Percentiles rank a stretch among this genome's conserved stretches.
phyloP scores from a whole-genome alignment of 2,113 vertebrate genomes.

The Tachysurus vachellii region DNA sequence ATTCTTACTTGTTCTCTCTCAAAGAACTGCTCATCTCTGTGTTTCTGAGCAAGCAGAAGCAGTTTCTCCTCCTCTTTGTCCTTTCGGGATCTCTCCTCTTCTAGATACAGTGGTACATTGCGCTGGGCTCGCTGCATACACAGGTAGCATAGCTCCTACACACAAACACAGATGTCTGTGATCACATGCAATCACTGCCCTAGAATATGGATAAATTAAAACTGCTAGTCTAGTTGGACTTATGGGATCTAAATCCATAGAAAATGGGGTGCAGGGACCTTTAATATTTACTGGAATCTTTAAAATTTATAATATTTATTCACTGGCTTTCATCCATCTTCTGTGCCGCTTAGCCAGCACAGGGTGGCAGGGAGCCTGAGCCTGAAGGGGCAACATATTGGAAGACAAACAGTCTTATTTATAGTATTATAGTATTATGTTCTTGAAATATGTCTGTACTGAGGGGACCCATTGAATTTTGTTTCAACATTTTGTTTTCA shows the following conservation, averaged over 20 bases:
- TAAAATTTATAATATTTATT: neutral
- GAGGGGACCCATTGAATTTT: neutral
- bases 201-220: neutral
- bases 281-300: neutral
- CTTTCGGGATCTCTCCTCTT: constrained; percentile 64
- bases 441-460: neutral
- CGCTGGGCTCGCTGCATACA: constrained; percentile 78
- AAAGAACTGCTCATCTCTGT: constrained; percentile 69
- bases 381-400: too few relatives aligned
- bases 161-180: neutral
- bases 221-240: neutral
- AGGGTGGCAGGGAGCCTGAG: too few relatives aligned
- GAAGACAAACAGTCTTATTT: too few relatives aligned
- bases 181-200: neutral
- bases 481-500: neutral
- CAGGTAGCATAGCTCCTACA: constrained; percentile 82
- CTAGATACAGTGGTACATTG: constrained; percentile 65
- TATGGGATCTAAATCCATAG: neutral
- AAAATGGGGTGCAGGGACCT: neutral
- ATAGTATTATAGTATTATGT: neutral
- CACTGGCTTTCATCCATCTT: too few relatives aligned
- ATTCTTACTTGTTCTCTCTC: constrained; percentile 66
- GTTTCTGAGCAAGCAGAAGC: constrained; percentile 68
- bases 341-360: too few relatives aligned
- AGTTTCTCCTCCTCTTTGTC: constrained; percentile 69